Evolutionary conservation across 2,113 vertebrate genomes (phyloP), one percentile per base, ranked within the genome.

Genomic region (Ciconia maguari): DNA sequence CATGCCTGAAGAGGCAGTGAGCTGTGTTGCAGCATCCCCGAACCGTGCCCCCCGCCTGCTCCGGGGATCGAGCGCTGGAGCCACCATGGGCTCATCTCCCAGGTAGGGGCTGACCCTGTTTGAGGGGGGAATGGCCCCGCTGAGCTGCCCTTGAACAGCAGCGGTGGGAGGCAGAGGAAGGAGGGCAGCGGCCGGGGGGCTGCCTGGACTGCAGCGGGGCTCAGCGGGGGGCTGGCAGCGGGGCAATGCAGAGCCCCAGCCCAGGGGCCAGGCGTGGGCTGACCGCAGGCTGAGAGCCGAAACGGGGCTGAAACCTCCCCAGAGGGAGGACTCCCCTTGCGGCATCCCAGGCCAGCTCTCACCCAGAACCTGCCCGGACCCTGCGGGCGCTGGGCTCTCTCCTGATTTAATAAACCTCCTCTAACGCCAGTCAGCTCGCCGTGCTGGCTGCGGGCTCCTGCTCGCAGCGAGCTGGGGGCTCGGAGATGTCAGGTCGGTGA

Each of bases 51-150:
- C 5, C 60, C 18, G 44, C 69, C 29, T 14, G 61, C 6, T 0
- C 27, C 0, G 0, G 1, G 54, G 19, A 20, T 4, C 16, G 9
- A 3, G 9, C 0, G 4, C 58, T 2, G 0, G 60, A 44, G 61
- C 61, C 7, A 3, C 46, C 9, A 0, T 1, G 34, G 29, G 6
- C 29, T 55, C 14, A 2, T 3, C 51, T 70, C 19, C 24, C 65
- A 72, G 92, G 78, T 60, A 69, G 61, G 88, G 44, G 0, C 34
- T 15, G 60, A 8, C 3, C 12, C 21, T 19, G 20, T 19, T 0
- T 7, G 5, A 11, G 18, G 8, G 46, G 12, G 27, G 11, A 8
- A 30, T 0, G 8, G 64, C 16, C 3, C 15, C 0, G 1, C 27
- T 19, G 72, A 44, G 32, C 29, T 8, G 20, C 46, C 25, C 48